A percentile compares a stretch with the other conserved stretches of the same genome.
phyloP scores from a whole-genome alignment of 1,140 invertebrate genomes.

The Macrobrachium rosenbergii region DNA sequence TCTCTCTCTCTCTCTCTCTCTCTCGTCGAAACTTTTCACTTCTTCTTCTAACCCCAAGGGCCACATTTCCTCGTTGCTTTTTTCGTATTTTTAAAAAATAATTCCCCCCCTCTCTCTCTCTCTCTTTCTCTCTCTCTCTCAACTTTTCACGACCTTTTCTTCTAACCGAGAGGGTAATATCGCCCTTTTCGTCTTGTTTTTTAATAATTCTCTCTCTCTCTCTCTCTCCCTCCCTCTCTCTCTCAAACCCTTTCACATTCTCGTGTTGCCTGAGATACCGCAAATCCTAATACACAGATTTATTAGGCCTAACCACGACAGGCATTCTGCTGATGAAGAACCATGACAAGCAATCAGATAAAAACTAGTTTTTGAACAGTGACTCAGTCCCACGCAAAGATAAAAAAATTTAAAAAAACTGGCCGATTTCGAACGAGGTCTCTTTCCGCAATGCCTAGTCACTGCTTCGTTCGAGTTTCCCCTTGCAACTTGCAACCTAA shows the following conservation, averaged over 20 bases:
- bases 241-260: background rate
- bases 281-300: no score
- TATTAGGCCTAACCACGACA: no score
- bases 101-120: conserved; percentile 17
- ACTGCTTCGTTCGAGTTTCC: no score
- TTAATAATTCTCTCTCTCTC: background rate
- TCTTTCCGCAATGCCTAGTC: no score
- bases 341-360: no score
- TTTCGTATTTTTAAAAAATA: background rate
- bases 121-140: conserved; percentile 18
- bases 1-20: conserved; percentile 3
- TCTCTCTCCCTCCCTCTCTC: conserved; percentile 15
- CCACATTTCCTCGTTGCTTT: background rate
- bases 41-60: background rate
- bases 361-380: no score
- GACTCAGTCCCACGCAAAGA: no score
- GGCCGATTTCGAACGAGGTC: no score
- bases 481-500: no score
- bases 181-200: no score
- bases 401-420: no score
- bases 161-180: background rate
- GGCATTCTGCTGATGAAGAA: no score
- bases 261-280: background rate
- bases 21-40: background rate
- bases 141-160: background rate